Evolutionary conservation across 2,797 vertebrate species (phyloP).

Genomic region (Rhynchotus rufescens): DNA sequence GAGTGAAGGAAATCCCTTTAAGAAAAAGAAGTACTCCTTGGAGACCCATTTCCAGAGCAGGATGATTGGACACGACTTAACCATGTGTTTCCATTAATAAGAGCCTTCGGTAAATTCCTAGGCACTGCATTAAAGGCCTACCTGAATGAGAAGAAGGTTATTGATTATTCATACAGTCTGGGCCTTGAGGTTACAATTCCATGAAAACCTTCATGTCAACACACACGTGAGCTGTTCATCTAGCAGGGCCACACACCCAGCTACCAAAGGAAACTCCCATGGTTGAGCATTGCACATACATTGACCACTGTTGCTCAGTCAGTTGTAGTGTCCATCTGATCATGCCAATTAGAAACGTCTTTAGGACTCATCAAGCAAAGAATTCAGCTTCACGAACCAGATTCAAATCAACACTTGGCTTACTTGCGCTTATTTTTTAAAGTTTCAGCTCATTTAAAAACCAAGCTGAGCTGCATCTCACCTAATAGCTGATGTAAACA

Average conservation of each 20-base stretch:
- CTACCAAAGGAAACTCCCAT: neutral
- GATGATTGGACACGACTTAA: fast-evolving
- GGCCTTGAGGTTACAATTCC: neutral
- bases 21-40: neutral
- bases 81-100: neutral
- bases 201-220: neutral
- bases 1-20: neutral
- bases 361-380: neutral
- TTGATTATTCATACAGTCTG: neutral
- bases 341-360: neutral
- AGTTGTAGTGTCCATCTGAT: neutral
- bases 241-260: neutral
- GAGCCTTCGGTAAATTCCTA: neutral
- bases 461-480: neutral
- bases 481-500: neutral
- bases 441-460: neutral
- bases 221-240: fast-evolving
- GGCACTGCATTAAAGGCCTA: neutral
- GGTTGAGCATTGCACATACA: fast-evolving
- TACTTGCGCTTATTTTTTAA: neutral
- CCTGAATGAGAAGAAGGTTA: neutral
- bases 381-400: neutral
- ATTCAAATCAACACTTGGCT: neutral
- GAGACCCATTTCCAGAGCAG: neutral
- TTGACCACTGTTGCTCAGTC: neutral